These are phyloP conservation scores for Perca fluviatilis DNA, from an alignment of 2,113 vertebrate species.

Conservation along the genomic window DNA sequence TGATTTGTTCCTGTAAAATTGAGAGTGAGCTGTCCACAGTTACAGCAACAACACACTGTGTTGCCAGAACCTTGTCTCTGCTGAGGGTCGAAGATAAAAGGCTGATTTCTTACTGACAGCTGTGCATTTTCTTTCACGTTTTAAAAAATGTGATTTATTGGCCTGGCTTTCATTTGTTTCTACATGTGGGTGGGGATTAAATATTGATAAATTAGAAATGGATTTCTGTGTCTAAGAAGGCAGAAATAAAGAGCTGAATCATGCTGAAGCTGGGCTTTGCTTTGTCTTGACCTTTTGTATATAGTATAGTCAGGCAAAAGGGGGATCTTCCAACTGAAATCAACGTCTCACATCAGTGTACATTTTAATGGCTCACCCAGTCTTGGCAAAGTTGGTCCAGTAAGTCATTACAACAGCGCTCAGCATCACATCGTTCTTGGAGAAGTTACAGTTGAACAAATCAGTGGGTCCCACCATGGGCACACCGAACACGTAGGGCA, in stretches of 20 bases:
- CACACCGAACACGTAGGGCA: conserved; percentile 96
- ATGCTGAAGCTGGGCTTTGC: conserved; percentile 18
- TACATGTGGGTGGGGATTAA: conserved; percentile 37
- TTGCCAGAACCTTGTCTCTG: conserved; percentile 52
- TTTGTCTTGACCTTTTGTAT: conserved; percentile 28
- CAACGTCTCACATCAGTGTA: conserved; percentile 16
- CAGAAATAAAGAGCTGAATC: conserved; percentile 34
- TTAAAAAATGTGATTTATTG: conserved; percentile 53
- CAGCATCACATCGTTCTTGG: conserved; percentile 98
- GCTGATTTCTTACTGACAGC: conserved; percentile 28
- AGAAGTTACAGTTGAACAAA: conserved; percentile 98
- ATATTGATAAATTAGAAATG: conserved; percentile 47
- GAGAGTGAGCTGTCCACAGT: conserved; percentile 52
- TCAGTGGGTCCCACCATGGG: conserved; percentile 97
- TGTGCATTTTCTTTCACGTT: conserved; percentile 29
- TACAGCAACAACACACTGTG: conserved; percentile 28
- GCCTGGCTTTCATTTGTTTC: conserved; percentile 16
- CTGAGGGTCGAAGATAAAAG: conserved; percentile 17
- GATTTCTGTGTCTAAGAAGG: conserved; percentile 18
- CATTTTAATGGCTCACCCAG: conserved; percentile 87
- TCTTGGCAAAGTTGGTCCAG: conserved; percentile 99
- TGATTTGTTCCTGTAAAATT: conserved; percentile 62
- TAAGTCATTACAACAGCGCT: conserved; percentile 99
- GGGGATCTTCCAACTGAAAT: conserved; percentile 17
- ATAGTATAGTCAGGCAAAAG: background rate